Evolutionary conservation across 2,113 vertebrate genomes (phyloP), one percentile per base, ranked within the genome.

Genomic region (Penelope pileata): DNA sequence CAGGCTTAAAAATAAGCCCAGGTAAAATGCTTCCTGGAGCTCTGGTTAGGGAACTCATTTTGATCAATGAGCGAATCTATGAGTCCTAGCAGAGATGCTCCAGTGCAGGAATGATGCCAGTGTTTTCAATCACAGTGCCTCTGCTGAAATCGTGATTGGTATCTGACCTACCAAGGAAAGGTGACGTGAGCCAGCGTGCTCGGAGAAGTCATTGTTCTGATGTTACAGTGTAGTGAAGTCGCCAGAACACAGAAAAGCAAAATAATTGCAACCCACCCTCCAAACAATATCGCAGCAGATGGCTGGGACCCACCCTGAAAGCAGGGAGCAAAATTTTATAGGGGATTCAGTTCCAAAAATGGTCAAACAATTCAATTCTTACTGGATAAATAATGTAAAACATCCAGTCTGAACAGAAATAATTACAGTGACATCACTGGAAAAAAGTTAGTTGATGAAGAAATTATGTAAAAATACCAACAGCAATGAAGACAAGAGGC

Each of bases 11-110:
- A 80, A 68, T 12, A 36, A 68, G 40, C 43, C 40, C 36, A 53
- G 73, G 16, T 60, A 84, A 60, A 93, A 81, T 56, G 45, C 18
- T 82, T 64, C 64, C 32, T 73, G 62, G 43, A 92, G 24, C 51
- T 81, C 75, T 24, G 14, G 29, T 42, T 60, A 19, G 21, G 24
- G 53, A 9, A 24, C 58, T 86, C 2, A 0, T 60, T 92, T 93
- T 95, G 91, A 94, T 93, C 88, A 88, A 93, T 93, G 92, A 83
- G 43, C 67, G 30, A 40, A 56, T 53, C 42, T 47, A 56, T 91
- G 83, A 40, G 34, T 79, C 60, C 81, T n/a, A 93, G 86, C 88
- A 94, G 86, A 81, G 80, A 78, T 11, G 1, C 47, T 81, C 17
- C 11, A 19, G 1, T 47, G 34, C 47, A 70, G 1, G 47, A 66